Conservation (phyloP, 2,888 invertebrate genomes). For the Allophyes oxyacanthae region DNA sequence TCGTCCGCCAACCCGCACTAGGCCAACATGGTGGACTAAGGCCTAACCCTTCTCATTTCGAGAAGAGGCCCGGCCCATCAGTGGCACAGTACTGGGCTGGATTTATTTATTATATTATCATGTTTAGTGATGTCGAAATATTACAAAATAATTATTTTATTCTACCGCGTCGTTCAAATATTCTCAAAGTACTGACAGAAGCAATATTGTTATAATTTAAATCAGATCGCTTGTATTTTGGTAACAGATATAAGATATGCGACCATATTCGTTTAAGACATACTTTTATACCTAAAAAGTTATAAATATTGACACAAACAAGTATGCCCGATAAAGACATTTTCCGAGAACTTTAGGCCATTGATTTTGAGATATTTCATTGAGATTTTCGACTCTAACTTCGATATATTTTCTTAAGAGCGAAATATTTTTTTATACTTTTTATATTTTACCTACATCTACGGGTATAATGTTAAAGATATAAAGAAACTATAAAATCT, state of each 20-base stretch:
- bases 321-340: constrained; percentile 8
- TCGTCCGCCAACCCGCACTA: too few species aligned
- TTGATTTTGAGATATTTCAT: constrained; percentile 19
- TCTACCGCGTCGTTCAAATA: constrained; percentile 4
- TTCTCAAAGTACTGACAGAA: constrained; percentile 26
- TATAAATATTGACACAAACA: constrained; percentile 20
- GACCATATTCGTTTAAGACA: constrained; percentile 39
- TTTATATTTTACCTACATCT: constrained; percentile 54
- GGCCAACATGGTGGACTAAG: too few species aligned
- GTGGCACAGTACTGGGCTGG: too few species aligned
- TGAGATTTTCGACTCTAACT: constrained; percentile 31
- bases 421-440: constrained; percentile 47
- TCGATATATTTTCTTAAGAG: constrained; percentile 30
- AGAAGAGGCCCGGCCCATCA: too few species aligned
- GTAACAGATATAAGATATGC: constrained; percentile 54
- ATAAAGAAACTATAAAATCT: constrained; percentile 37
- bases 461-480: constrained; percentile 39
- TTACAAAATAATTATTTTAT: neutral
- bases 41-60: too few species aligned
- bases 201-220: neutral
- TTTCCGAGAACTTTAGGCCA: constrained; percentile 47
- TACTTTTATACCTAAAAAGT: constrained; percentile 32
- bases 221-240: constrained; percentile 45
- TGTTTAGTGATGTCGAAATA: too few species aligned
- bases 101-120: too few species aligned